Base-by-base conservation (phyloP, 1,140 invertebrate species). In the Eueides isabella region DNA sequence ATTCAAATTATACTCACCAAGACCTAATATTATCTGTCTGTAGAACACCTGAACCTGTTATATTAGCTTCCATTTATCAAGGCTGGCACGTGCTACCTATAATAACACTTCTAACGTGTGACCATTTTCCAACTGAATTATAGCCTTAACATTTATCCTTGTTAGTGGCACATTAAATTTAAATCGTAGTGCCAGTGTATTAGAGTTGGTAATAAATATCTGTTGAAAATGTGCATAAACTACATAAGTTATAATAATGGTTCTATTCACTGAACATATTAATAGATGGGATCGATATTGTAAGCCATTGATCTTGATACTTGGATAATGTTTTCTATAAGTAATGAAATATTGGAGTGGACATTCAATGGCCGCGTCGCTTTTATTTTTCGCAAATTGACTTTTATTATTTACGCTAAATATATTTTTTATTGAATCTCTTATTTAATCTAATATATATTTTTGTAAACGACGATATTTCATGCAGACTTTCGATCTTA, bases 81-180 rank as follows among this genome's bases (percentile, higher is more conserved):
- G 41, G 68, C 55, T 23, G 64, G 33, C 71, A 72, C 44, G 30
- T 72, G 63, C 71, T 61, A 72, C 63, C 71, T 72, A 61, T 61
- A 72, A 66, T 72, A 72, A 66, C 63, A 66, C 63, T 72, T 67
- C 69, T 44, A 71, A 67, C 63, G 64, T 66, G 41, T 72, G 67
- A 61, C 48, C 48, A 69, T 69, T 69, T 69, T 69, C 66, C 48
- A 61, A 35, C 23, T 19, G 67, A 61, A 30, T 48, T 67, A 67
- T 68, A 48, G 29, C 30, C 29, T 61, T 61, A 68, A 61, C 44
- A 68, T 68, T 61, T 68, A n/a, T 61, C 48, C 16, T 61, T 55
- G 28, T 67, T 28, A 41, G 11, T 55, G 1, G 7, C 26, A 23
- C 23, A 55, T 55, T 55, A 11, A 55, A 55, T 55, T 55, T 55